Percentiles rank a stretch among this genome's conserved stretches.
Conservation (phyloP, 1,140 invertebrate genomes). For the Drosophila pruinosa region DNA sequence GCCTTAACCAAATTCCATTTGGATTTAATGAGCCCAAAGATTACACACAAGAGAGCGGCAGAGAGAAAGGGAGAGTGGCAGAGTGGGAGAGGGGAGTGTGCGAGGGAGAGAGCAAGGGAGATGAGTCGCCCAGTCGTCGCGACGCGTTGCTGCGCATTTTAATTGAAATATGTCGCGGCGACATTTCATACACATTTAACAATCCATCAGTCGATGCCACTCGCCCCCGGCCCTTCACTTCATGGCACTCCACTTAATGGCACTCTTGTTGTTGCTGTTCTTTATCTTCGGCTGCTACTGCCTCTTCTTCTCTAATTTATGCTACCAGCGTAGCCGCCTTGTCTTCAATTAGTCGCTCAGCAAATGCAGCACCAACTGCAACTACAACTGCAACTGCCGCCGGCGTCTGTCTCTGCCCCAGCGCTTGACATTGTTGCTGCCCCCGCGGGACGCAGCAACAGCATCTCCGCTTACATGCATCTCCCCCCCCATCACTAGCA, state of each 20-base stretch:
- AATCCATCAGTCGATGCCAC: slow-evolving; percentile 40
- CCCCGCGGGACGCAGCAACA: slow-evolving; percentile 18
- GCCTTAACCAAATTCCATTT: slow-evolving; percentile 50
- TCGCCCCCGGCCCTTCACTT: not conserved
- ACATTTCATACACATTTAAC: slow-evolving; percentile 57
- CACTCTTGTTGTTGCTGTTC: slow-evolving; percentile 28
- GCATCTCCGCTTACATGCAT: slow-evolving; percentile 42
- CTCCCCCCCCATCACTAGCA: not conserved
- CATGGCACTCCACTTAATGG: slow-evolving; percentile 35
- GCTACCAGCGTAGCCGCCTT: slow-evolving; percentile 33
- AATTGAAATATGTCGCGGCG: slow-evolving; percentile 60
- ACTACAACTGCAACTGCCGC: not conserved
- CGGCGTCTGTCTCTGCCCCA: no score
- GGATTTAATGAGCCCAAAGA: slow-evolving; percentile 54
- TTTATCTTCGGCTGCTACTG: not conserved
- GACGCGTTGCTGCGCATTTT: slow-evolving; percentile 10
- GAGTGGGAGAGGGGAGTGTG: not conserved
- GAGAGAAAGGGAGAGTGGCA: not conserved
- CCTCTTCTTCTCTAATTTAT: slow-evolving; percentile 43
- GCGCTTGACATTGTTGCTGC: not conserved
- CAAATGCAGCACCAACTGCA: slow-evolving; percentile 22
- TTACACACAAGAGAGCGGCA: not conserved
- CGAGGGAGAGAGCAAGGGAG: not conserved
- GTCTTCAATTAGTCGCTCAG: slow-evolving; percentile 55
- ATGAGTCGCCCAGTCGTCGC: not conserved